Evolutionary conservation across 2,888 invertebrate species (phyloP).

Genomic region (Dascillus cervinus): DNA sequence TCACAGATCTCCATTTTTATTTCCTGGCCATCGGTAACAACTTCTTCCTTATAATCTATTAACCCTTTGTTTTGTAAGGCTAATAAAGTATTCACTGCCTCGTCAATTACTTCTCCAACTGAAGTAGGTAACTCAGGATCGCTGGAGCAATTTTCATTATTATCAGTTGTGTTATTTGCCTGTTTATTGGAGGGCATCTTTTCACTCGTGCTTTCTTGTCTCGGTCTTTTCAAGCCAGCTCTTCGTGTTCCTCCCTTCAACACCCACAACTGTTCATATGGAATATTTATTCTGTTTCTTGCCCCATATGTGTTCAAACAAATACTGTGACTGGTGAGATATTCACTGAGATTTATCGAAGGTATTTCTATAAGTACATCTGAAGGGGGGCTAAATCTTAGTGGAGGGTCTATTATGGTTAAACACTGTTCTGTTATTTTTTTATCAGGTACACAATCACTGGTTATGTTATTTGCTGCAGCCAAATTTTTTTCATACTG

Average conservation of each 20-base stretch:
- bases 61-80: conserved; percentile 33
- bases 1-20: too few species aligned
- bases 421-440: conserved; percentile 22
- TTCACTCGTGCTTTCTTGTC: conserved; percentile 34
- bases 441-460: conserved; percentile 17
- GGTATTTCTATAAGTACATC: conserved; percentile 62
- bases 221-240: conserved; percentile 36
- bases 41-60: conserved; percentile 39
- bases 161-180: conserved; percentile 14
- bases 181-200: conserved; percentile 14
- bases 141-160: conserved; percentile 21
- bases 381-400: conserved; percentile 48
- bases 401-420: conserved; percentile 10
- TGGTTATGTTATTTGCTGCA: conserved; percentile 26
- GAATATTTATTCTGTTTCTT: conserved; percentile 53
- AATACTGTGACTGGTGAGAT: conserved; percentile 68
- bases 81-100: conserved; percentile 34
- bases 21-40: conserved; percentile 25
- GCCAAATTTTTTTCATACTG: conserved; percentile 31
- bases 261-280: conserved; percentile 42
- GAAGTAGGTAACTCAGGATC: conserved; percentile 5
- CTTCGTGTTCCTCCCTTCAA: conserved; percentile 36
- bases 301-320: conserved; percentile 71
- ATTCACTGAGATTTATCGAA: conserved; percentile 65
- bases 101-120: conserved; percentile 26